Evolutionary conservation across 2,888 invertebrate genomes (phyloP), one percentile per base, ranked within the genome.

Genomic region (Pharmacophagus antenor): DNA sequence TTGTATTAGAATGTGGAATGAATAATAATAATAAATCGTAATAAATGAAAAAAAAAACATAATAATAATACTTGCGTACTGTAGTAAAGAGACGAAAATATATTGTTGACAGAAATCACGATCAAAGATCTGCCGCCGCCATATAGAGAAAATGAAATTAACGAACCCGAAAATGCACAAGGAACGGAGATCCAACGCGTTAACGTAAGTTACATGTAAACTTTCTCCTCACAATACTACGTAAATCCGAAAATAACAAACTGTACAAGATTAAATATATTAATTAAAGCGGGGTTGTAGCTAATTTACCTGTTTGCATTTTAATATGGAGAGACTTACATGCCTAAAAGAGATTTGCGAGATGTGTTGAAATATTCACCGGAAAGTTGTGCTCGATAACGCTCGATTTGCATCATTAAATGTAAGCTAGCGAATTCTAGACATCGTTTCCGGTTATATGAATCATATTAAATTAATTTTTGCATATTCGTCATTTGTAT

Each of bases 91-190:
- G 20, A 48, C 2, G 15, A 48, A 18, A 46, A 20, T 20, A 12
- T 10, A 18, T 44, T 70, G 67, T 70, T 82, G 79, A 55, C 85
- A 89, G 89, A 85, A 74, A 76, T 85, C 63, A 74, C 78, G 63
- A 72, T 78, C 66, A 89, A 87, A 74, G 87, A 87, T 60, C 75
- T 79, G 66, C 88, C 88, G 70, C 88, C 88, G 62, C 87, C 88
- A 41, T 88, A 88, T 70, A 76, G 77, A 70, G 85, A 83, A 71
- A 82, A 79, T 70, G 84, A 80, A 65, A 73, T 31, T 7, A 12
- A 67, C 62, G 69, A 65, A 63, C 22, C 52, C 47, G 63, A 65
- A 63, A 63, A 56, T 44, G 67, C 66, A 67, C 63, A 69, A 63
- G 63, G 70, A 67, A 57, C 20, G n/a, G 23, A 17, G 5, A 27